Evolutionary conservation across 2,888 invertebrate species (phyloP), one percentile per base, ranked within the genome.

Genomic region (Calliopum simillimum): DNA sequence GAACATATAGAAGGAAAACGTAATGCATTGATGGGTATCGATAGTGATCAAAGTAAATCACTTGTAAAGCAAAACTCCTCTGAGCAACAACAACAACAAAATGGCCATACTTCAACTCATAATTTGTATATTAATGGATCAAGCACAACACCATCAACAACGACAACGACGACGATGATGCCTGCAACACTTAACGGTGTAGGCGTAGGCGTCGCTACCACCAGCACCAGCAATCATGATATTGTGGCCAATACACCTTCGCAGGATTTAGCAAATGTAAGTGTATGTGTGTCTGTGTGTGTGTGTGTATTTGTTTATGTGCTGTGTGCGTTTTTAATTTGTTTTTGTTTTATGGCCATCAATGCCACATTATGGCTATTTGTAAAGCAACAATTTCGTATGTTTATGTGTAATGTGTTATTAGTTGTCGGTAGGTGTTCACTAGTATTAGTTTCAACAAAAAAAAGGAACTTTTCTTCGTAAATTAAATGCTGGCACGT

Each of bases 1-100:
- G 84, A 85, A 41, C 84, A 85, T 74, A 73, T 86, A 21, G 80
- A 83, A 71, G 70, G 75, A 14, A 82, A 83, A 67, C 79, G 81
- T 14, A 80, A 79, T 41, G 79, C 75, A 14, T 71, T 84, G 67
- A 70, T 81, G n/a, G 79, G 78, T 2, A 69, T 76, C 33, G 81
- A 84, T 16, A 77, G 75, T 14, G 25, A 69, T 16, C 13, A 19
- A n/a, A 59, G 46, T 12, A 8, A 53, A 47, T 43, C 68, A 33
- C 62, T 61, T 16, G 25, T 19, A 12, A 56, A 8, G 12, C 59
- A 41, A 41, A 25, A 46, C 23, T 49, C 47, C 23, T 19, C 13
- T 33, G 47, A 63, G n/a, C 47, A 49, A 23, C 11, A 49, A 41
- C 14, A 43, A 19, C 43, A 33, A 21, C 51, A 53, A 25, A 51